Percentiles rank a stretch among this genome's conserved stretches.
Evolutionary conservation across 2,888 invertebrate genomes (phyloP).

Genomic region (Pandemis corylana): DNA sequence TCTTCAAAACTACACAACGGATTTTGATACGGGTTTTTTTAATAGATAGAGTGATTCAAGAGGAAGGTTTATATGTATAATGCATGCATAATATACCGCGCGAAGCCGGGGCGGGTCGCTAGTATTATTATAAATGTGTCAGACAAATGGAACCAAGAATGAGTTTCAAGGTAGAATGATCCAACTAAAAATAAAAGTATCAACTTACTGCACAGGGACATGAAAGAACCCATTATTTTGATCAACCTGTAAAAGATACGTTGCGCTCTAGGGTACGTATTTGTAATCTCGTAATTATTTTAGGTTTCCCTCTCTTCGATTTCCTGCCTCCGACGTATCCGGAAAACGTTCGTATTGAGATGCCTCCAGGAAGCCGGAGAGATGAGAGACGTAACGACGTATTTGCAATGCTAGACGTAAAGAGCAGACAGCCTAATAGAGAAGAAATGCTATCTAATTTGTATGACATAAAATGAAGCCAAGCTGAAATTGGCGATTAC

Average conservation of each 20-base stretch:
- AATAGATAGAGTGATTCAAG: no score
- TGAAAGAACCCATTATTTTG: conserved; percentile 13
- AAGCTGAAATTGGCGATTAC: no score
- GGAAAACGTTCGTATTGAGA: conserved; percentile 29
- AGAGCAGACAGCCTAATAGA: not conserved
- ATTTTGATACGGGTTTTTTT: no score
- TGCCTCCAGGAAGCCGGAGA: not conserved
- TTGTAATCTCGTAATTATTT: conserved; percentile 38
- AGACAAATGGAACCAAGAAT: not conserved
- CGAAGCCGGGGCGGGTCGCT: no score
- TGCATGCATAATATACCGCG: no score
- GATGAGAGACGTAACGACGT: conserved; percentile 11
- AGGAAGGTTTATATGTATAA: no score
- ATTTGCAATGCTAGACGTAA: not conserved
- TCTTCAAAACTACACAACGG: no score
- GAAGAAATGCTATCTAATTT: no score
- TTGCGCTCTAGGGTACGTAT: conserved; percentile 10
- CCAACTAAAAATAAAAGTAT: not conserved
- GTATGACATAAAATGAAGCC: no score
- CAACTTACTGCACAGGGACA: not conserved
- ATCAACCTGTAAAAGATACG: conserved; percentile 27
- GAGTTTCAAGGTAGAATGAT: not conserved
- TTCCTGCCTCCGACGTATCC: conserved; percentile 31
- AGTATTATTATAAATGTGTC: not conserved
- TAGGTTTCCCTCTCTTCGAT: conserved; percentile 29